phyloP scores from a whole-genome alignment of 2,113 vertebrate genomes.

The Pyrgilauda ruficollis region DNA sequence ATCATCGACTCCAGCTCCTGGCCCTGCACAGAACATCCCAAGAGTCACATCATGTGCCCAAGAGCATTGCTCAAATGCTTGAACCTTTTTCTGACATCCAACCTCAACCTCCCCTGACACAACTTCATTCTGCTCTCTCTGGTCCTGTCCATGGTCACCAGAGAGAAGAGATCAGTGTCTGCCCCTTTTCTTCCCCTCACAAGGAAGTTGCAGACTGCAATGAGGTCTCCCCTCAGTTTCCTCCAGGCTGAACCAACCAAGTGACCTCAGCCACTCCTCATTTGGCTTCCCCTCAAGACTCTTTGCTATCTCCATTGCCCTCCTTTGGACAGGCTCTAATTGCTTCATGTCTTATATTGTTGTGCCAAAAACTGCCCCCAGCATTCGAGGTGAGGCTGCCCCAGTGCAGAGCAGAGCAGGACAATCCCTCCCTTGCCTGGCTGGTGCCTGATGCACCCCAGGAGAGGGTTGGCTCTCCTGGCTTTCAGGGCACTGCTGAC shows the following conservation, averaged over 20 bases:
- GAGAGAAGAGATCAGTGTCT: neutral
- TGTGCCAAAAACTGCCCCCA: neutral
- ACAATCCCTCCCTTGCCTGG: neutral
- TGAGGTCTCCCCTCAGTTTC: neutral
- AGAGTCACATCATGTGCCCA: neutral
- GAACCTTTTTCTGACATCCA: neutral
- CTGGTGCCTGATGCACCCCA: neutral
- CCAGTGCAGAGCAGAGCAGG: rapidly evolving
- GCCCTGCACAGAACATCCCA: neutral
- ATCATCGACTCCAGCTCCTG: neutral
- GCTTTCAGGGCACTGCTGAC: neutral
- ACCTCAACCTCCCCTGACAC: neutral
- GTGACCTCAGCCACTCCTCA: neutral
- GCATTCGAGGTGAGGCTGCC: rapidly evolving
- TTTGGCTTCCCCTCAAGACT: rapidly evolving
- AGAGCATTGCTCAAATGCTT: neutral
- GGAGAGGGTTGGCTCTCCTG: neutral
- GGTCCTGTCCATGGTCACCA: neutral
- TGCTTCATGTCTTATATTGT: neutral
- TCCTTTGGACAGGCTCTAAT: neutral
- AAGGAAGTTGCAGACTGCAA: neutral
- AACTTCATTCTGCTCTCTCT: neutral
- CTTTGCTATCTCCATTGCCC: rapidly evolving
- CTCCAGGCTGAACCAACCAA: neutral
- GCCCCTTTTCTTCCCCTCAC: neutral